Conservation (phyloP, 2,113 vertebrate species). For the Pungitius pungitius region DNA sequence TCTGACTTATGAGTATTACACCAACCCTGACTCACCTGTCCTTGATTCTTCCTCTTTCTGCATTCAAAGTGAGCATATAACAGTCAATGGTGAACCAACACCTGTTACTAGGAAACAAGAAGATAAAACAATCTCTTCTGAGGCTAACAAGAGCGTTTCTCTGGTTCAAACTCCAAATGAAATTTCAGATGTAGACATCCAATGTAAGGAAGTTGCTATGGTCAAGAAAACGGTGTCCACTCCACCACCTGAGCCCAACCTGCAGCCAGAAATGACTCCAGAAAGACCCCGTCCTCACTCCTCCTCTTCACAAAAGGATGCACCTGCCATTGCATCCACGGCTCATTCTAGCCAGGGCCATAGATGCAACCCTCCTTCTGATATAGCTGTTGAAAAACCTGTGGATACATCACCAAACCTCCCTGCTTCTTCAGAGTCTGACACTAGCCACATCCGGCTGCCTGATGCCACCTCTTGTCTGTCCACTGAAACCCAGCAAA, state of each 20-base stretch:
- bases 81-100: slow-evolving; percentile 47
- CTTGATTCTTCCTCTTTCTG: slow-evolving; percentile 84
- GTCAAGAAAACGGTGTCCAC: slow-evolving; percentile 21
- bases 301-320: slow-evolving; percentile 77
- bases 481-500: slow-evolving; percentile 60
- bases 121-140: slow-evolving; percentile 33
- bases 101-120: slow-evolving; percentile 48
- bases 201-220: slow-evolving; percentile 37
- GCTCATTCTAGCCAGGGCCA: slow-evolving; percentile 84
- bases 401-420: slow-evolving; percentile 78
- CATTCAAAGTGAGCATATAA: slow-evolving; percentile 68
- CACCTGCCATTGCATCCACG: slow-evolving; percentile 68
- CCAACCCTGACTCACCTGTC: slow-evolving; percentile 73
- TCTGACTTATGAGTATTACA: slow-evolving; percentile 87
- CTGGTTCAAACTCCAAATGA: slow-evolving; percentile 38
- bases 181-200: slow-evolving; percentile 32
- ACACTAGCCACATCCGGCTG: slow-evolving; percentile 72
- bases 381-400: slow-evolving; percentile 79
- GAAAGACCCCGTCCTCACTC: slow-evolving; percentile 81
- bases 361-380: slow-evolving; percentile 69
- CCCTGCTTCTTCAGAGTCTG: slow-evolving; percentile 84
- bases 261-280: slow-evolving; percentile 67
- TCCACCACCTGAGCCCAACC: slow-evolving; percentile 56
- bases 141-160: slow-evolving; percentile 30
- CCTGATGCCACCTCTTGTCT: slow-evolving; percentile 43